Evolutionary conservation across 2,797 vertebrate species (phyloP).

Genomic region (Malurus splendens): DNA sequence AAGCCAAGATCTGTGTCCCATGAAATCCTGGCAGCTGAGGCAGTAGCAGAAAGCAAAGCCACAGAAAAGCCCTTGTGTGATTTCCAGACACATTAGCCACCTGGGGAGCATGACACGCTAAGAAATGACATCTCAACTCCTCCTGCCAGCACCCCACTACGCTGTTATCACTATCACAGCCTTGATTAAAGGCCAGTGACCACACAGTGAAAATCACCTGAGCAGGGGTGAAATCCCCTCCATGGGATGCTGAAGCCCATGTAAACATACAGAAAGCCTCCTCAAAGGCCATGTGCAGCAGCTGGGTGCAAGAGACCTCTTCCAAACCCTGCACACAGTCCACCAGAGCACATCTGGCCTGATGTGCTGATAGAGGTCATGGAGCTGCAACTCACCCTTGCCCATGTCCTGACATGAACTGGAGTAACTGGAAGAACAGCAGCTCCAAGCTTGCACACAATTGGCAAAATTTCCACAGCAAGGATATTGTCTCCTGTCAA

Average conservation of each 20-base stretch:
- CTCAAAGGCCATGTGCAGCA: background rate
- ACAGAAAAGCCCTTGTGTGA: background rate
- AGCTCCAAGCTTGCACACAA: background rate
- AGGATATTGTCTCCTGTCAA: background rate
- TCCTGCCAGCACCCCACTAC: background rate
- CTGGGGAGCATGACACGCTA: background rate
- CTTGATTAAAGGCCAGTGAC: background rate
- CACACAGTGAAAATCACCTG: background rate
- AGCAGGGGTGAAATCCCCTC: background rate
- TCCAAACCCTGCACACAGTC: background rate
- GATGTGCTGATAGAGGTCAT: background rate
- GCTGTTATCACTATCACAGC: rapidly evolving
- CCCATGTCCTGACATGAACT: background rate
- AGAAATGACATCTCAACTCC: background rate
- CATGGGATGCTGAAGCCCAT: background rate
- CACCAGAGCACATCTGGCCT: background rate
- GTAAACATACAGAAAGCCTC: background rate
- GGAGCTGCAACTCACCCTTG: background rate
- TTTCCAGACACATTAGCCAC: constrained; percentile 4
- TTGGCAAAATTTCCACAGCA: background rate
- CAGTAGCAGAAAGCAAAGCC: constrained; percentile 1
- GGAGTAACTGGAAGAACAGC: background rate
- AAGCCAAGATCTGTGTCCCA: background rate
- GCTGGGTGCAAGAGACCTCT: background rate
- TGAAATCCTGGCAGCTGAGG: constrained; percentile 7